Percentiles rank a stretch among this genome's conserved stretches.
Conservation (phyloP, 2,113 vertebrate species). For the Forbesichthys papilliferus region DNA sequence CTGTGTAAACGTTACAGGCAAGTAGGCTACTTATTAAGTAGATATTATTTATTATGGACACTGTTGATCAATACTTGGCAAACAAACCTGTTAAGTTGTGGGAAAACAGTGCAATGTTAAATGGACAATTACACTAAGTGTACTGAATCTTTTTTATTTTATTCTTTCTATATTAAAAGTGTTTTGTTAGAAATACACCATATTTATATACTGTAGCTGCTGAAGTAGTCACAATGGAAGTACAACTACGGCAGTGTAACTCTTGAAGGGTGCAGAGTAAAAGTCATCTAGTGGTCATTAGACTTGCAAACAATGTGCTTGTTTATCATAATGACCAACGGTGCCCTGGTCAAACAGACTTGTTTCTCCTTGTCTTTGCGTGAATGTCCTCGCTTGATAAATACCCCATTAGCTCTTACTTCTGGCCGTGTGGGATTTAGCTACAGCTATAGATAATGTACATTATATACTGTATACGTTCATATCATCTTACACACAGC, state of each 20-base stretch:
- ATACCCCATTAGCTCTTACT: slow-evolving; percentile 67
- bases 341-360: slow-evolving; percentile 57
- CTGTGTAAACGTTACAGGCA: too few relatives aligned
- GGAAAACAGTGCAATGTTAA: slow-evolving; percentile 23
- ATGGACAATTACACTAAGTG: slow-evolving; percentile 19
- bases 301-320: slow-evolving; percentile 64
- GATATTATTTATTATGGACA: slow-evolving; percentile 42
- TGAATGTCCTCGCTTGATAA: slow-evolving; percentile 68
- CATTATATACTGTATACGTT: neutral
- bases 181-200: neutral
- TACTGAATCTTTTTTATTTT: slow-evolving; percentile 12
- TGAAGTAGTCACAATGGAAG: slow-evolving; percentile 20
- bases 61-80: slow-evolving; percentile 47
- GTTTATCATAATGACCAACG: slow-evolving; percentile 62
- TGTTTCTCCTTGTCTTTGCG: slow-evolving; percentile 63
- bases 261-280: slow-evolving; percentile 42
- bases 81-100: slow-evolving; percentile 30
- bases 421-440: slow-evolving; percentile 53
- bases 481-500: slow-evolving; percentile 11
- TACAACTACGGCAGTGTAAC: slow-evolving; percentile 18
- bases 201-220: neutral
- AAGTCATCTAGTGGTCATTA: slow-evolving; percentile 57
- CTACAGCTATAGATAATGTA: slow-evolving; percentile 19
- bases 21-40: slow-evolving; percentile 34
- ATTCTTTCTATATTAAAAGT: neutral